Evolutionary conservation across 2,888 invertebrate species (phyloP).

Genomic region (Neoaliturus tenellus): DNA sequence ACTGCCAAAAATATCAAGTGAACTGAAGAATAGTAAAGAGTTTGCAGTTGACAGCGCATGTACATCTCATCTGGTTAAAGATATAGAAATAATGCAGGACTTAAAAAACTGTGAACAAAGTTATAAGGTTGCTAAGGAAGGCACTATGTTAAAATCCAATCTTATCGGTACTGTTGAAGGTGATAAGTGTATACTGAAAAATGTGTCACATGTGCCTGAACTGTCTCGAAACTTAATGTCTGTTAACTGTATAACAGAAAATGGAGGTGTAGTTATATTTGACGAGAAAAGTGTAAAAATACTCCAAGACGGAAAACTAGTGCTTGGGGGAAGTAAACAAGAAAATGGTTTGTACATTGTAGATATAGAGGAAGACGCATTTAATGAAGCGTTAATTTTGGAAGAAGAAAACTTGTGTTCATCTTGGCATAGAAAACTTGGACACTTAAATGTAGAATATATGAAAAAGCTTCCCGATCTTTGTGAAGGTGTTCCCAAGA

Average conservation of each 20-base stretch:
- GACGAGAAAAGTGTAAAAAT: conserved; percentile 40
- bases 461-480: conserved; percentile 23
- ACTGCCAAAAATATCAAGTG: not conserved
- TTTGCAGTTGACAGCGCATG: not conserved
- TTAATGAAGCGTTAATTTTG: too few species aligned
- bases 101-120: not conserved
- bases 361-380: not conserved
- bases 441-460: conserved; percentile 41
- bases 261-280: conserved; percentile 50
- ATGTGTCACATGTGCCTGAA: conserved; percentile 55
- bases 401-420: not conserved
- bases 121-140: conserved; percentile 6
- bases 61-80: not conserved
- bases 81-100: not conserved
- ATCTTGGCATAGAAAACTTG: conserved; percentile 53
- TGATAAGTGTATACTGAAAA: conserved; percentile 13
- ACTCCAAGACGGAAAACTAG: conserved; percentile 1
- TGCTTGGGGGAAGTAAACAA: conserved; percentile 22
- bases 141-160: conserved; percentile 11
- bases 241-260: conserved; percentile 52
- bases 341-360: conserved; percentile 34
- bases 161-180: not conserved
- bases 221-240: conserved; percentile 46
- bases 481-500: conserved; percentile 21
- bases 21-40: too few species aligned